Base-by-base conservation (phyloP, 1,140 invertebrate genomes). In the Drosophila dunni region DNA sequence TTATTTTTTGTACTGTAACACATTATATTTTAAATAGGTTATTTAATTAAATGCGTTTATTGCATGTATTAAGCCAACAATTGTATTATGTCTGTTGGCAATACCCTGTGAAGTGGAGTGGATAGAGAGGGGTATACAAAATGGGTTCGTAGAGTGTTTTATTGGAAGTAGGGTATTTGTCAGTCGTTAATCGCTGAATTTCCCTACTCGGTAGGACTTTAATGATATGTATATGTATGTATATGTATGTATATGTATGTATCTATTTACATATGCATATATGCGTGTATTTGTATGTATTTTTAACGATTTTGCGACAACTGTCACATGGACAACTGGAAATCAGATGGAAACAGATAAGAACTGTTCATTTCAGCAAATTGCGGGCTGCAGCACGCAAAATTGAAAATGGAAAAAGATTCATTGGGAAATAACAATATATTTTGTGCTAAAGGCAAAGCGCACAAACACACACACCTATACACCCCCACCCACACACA, bases 41-140 rank as follows among this genome's bases (percentile, higher is more conserved):
- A 86, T 88, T 79, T 79, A 82, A 88, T 86, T 82, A 86, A 88
- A 88, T 79, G 53, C 75, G 54, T 70, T 82, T 63, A 65, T 63
- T 72, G 46, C 65, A n/a, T 34, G 45, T 45, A 73, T 64, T 50
- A 76, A 67, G 42, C 48, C 42, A 63, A 46, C 72, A 63, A 75
- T 70, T 75, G 66, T 50, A 60, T 69, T 45, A 62, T 68, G 42
- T 69, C 50, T 33, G 58, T 62, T 62, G 64, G 10, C 11, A 36
- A 66, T 57, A 56, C 51, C 42, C 63, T 38, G 40, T 34, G 20
- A 17, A 3, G 3, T 5, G 10, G 40, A 60, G n/a, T 9, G n/a
- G 1, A 4, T 13, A 0, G 0, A 24, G 15, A 7, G 3, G 46
- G 17, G 58, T 61, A 48, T 61, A 29, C 48, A 1, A 8, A 61